Evolutionary conservation across 2,888 invertebrate genomes (phyloP).

Genomic region (Meiosimyza decipiens): DNA sequence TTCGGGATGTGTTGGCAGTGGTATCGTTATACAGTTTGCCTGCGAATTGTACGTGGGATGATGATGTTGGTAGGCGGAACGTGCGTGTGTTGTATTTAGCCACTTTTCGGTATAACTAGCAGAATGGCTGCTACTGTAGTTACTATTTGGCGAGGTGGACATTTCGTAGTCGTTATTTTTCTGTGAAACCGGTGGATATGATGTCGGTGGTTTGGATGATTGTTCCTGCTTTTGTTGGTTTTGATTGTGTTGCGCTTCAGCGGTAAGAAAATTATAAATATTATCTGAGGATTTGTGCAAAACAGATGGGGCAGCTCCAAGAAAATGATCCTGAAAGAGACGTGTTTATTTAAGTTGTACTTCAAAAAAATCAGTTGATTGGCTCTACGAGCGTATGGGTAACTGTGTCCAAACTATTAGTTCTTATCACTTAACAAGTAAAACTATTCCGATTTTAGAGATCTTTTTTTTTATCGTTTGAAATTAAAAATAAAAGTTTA

Average conservation of each 20-base stretch:
- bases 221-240: constrained; percentile 30
- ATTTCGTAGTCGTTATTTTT: constrained; percentile 36
- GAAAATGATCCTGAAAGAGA: constrained; percentile 46
- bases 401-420: too few species aligned
- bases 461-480: too few species aligned
- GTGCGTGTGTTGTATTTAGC: constrained; percentile 51
- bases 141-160: constrained; percentile 14
- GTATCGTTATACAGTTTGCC: constrained; percentile 50
- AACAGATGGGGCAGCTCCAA: constrained; percentile 37
- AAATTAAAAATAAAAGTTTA: too few species aligned
- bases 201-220: constrained; percentile 40
- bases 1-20: constrained; percentile 60
- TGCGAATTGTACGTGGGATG: constrained; percentile 43
- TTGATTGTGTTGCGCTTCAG: constrained; percentile 42
- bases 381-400: too few species aligned
- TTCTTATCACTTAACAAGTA: too few species aligned
- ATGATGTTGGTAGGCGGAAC: constrained; percentile 43
- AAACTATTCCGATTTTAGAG: too few species aligned
- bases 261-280: constrained; percentile 49
- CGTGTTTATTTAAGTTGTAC: too few species aligned
- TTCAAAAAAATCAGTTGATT: too few species aligned
- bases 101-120: constrained; percentile 57
- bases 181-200: constrained; percentile 29
- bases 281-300: constrained; percentile 48
- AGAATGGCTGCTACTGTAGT: constrained; percentile 26